Conservation (phyloP, 2,797 vertebrate species). For the Trichosurus vulpecula region DNA sequence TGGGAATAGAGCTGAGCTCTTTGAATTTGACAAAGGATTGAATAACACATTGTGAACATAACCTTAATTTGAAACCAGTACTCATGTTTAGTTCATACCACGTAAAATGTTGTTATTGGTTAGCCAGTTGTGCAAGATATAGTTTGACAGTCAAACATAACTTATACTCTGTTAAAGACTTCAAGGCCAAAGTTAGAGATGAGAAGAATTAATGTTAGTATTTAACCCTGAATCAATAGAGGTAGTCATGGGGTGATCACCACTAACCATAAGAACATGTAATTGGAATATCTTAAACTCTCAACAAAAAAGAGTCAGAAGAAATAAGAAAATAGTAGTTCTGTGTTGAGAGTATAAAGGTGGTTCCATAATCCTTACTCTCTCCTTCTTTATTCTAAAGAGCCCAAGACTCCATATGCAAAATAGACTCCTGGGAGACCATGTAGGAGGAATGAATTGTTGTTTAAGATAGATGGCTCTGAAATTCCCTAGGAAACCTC, state of each 20-base stretch:
- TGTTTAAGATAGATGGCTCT: background rate
- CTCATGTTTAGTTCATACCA: background rate
- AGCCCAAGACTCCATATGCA: background rate
- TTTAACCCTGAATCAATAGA: background rate
- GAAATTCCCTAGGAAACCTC: background rate
- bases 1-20: background rate
- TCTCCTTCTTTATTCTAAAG: background rate
- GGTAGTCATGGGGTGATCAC: background rate
- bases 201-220: background rate
- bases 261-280: background rate
- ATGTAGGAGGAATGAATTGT: background rate
- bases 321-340: background rate
- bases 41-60: background rate
- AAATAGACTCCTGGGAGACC: background rate
- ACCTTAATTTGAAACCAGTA: background rate
- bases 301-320: background rate
- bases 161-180: background rate
- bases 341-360: background rate
- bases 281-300: background rate
- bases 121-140: background rate
- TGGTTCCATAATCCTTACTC: background rate
- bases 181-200: background rate
- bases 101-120: background rate
- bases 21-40: background rate
- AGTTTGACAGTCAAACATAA: background rate